phyloP scores from a whole-genome alignment of 1,140 invertebrate genomes.

The Drosophila auraria region DNA sequence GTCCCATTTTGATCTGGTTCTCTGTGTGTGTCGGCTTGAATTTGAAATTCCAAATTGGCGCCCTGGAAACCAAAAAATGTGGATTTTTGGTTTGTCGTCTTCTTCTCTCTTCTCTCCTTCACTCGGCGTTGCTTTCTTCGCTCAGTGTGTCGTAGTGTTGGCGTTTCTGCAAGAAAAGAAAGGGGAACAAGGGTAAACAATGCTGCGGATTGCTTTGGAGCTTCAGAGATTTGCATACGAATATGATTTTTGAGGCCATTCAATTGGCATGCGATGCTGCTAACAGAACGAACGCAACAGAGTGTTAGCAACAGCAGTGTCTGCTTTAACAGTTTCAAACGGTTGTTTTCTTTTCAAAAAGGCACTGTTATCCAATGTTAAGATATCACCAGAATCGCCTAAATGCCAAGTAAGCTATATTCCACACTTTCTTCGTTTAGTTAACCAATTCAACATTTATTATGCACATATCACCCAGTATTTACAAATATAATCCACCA shows the following conservation, averaged over 20 bases:
- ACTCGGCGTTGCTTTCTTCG: conserved; percentile 51
- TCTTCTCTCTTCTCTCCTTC: conserved; percentile 30
- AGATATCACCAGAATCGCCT: neutral
- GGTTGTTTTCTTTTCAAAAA: neutral
- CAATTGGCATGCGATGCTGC: conserved; percentile 30
- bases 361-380: conserved; percentile 24
- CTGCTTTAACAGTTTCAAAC: conserved; percentile 14
- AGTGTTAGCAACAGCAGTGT: conserved; percentile 11
- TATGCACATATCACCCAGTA: conserved; percentile 15
- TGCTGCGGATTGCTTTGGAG: conserved; percentile 59
- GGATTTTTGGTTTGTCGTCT: conserved; percentile 42
- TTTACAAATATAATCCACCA: conserved; percentile 14
- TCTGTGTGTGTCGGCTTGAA: conserved; percentile 50
- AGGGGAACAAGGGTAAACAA: conserved; percentile 82
- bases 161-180: conserved; percentile 76
- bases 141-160: conserved; percentile 28
- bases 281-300: conserved; percentile 5
- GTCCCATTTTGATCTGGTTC: conserved; percentile 71
- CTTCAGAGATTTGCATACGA: conserved; percentile 62
- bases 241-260: conserved; percentile 57
- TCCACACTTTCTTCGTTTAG: conserved; percentile 19
- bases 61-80: conserved; percentile 60
- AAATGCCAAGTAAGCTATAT: neutral
- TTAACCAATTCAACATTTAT: conserved; percentile 23
- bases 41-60: conserved; percentile 57